A percentile compares a stretch with the other conserved stretches of the same genome.
Conservation (phyloP, 1,140 invertebrate species). For the Drosophila albomicans region DNA sequence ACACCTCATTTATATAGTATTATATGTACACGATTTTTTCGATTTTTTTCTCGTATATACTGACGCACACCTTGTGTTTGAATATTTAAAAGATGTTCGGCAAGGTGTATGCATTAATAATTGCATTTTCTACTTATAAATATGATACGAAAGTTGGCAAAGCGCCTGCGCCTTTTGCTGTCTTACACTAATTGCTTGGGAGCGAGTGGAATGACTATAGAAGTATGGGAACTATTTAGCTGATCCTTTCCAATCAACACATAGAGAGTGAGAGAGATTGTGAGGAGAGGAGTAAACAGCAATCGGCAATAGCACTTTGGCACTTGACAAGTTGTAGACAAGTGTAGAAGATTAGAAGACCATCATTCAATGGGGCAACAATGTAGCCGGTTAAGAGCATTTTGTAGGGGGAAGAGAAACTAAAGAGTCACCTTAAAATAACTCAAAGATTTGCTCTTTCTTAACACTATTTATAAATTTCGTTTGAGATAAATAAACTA, state of each 20-base stretch:
- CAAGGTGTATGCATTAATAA: constrained; percentile 58
- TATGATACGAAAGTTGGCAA: constrained; percentile 62
- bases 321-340: constrained; percentile 60
- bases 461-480: constrained; percentile 49
- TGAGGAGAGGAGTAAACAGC: constrained; percentile 17
- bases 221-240: not conserved
- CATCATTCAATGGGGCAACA: constrained; percentile 62
- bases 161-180: constrained; percentile 53
- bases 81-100: constrained; percentile 36
- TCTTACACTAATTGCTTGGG: not conserved
- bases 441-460: constrained; percentile 53
- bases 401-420: not conserved
- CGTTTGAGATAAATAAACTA: constrained; percentile 28
- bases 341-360: constrained; percentile 57
- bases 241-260: constrained; percentile 40
- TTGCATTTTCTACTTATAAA: constrained; percentile 76
- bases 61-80: constrained; percentile 52
- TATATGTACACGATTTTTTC: constrained; percentile 2
- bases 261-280: constrained; percentile 2
- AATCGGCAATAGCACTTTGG: constrained; percentile 11
- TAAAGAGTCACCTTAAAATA: constrained; percentile 5
- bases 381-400: constrained; percentile 41
- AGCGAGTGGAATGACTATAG: constrained; percentile 50
- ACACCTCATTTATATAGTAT: constrained; percentile 11
- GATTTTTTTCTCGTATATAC: constrained; percentile 13